phyloP scores from a whole-genome alignment of 2,888 invertebrate species.

The Laothoe populi region DNA sequence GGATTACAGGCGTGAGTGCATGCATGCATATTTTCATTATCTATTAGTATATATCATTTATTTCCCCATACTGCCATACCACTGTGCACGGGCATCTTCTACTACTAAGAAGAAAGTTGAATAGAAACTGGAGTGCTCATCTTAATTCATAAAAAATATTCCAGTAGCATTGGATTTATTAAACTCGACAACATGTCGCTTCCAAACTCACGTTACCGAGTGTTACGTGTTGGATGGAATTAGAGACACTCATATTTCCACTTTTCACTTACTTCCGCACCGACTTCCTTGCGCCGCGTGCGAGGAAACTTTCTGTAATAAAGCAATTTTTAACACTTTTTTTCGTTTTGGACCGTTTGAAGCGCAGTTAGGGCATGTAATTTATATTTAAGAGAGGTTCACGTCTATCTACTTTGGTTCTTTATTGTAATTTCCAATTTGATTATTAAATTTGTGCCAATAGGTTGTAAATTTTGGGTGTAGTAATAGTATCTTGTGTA shows the following conservation, averaged over 20 bases:
- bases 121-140: too few species aligned
- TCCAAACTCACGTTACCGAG: constrained; percentile 2
- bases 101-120: too few species aligned
- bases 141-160: too few species aligned
- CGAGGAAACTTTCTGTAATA: constrained; percentile 44
- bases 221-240: constrained; percentile 34
- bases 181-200: background rate
- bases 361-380: constrained; percentile 5
- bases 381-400: background rate
- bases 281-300: constrained; percentile 34
- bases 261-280: constrained; percentile 41
- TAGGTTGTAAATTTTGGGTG: too few species aligned
- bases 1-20: too few species aligned
- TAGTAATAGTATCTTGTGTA: too few species aligned
- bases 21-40: too few species aligned
- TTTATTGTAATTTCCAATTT: background rate
- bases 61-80: too few species aligned
- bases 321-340: constrained; percentile 44
- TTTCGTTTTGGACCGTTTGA: constrained; percentile 24
- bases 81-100: too few species aligned
- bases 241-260: constrained; percentile 53
- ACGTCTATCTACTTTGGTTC: background rate
- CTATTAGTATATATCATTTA: too few species aligned
- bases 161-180: background rate
- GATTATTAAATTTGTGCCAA: too few species aligned